Evolutionary conservation across 2,113 vertebrate species (phyloP).

Genomic region (Pimephales promelas): DNA sequence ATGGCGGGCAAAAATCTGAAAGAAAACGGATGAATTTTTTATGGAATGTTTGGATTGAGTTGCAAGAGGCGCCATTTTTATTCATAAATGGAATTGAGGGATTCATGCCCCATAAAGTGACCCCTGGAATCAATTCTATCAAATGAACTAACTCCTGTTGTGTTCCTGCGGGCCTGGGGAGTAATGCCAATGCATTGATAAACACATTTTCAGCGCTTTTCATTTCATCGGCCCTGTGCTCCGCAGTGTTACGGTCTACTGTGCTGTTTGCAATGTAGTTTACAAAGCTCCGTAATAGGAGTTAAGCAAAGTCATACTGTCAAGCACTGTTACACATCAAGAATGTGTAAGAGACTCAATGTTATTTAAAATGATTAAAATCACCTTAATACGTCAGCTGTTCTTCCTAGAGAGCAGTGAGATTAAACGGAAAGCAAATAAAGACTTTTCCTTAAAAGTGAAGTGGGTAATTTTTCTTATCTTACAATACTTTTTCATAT

Average conservation of each 20-base stretch:
- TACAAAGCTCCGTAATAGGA: neutral
- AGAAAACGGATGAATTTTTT: conserved; percentile 87
- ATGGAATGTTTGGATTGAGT: conserved; percentile 88
- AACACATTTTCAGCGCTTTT: conserved; percentile 43
- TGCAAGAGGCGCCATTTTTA: conserved; percentile 82
- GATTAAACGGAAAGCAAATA: neutral
- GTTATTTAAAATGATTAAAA: neutral
- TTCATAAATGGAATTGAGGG: conserved; percentile 79
- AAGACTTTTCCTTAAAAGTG: neutral
- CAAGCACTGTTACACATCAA: neutral
- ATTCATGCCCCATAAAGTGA: conserved; percentile 60
- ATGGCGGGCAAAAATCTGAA: conserved; percentile 71
- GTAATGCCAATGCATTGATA: conserved; percentile 47
- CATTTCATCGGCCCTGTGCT: conserved; percentile 11
- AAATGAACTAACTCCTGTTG: conserved; percentile 53
- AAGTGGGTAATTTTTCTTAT: no score
- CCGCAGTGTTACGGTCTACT: neutral
- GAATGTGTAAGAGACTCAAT: neutral
- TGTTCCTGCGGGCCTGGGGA: conserved; percentile 27
- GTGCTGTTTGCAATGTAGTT: neutral
- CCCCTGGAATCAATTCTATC: conserved; percentile 60
- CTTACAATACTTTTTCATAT: no score
- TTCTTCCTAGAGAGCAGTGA: neutral
- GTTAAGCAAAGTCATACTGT: neutral
- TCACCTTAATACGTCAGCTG: neutral